Evolutionary conservation across 2,888 invertebrate genomes (phyloP).

Genomic region (Melipona beecheii): DNA sequence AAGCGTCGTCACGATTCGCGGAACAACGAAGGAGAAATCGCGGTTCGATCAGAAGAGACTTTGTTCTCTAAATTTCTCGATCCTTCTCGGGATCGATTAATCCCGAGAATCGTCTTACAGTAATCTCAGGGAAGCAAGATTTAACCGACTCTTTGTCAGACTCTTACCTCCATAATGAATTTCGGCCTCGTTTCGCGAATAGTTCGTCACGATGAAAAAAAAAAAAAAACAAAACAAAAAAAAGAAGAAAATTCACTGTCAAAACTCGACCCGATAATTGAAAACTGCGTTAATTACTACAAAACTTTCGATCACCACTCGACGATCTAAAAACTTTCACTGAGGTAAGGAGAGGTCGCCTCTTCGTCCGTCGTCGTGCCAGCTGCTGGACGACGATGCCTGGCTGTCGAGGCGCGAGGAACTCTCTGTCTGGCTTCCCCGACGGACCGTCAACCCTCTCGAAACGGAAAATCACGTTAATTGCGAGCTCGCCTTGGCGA

Average conservation of each 20-base stretch:
- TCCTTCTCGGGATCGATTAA: not conserved
- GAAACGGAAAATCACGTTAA: conserved; percentile 20
- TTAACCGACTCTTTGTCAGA: not conserved
- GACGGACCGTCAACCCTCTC: not conserved
- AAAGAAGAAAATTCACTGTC: not conserved
- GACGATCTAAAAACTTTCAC: not conserved
- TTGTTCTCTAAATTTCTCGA: too few species aligned
- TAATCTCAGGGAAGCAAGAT: not conserved
- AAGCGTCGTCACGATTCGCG: not conserved
- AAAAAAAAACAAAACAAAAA: not conserved
- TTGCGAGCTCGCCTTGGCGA: conserved; percentile 19
- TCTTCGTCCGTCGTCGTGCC: not conserved
- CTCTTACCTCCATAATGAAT: conserved; percentile 71
- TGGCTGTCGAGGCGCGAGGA: not conserved
- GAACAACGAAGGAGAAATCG: not conserved
- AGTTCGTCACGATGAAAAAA: not conserved
- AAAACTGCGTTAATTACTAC: too few species aligned
- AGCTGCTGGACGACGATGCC: not conserved
- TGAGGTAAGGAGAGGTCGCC: not conserved
- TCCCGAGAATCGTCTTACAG: not conserved
- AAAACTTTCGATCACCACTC: not conserved
- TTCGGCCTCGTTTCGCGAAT: conserved; percentile 4
- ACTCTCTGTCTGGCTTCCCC: conserved; percentile 2
- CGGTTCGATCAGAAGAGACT: too few species aligned
- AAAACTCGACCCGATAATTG: too few species aligned